A percentile compares a stretch with the other conserved stretches of the same genome.
These are phyloP conservation scores for Odontophorus gujanensis DNA, from an alignment of 2,113 vertebrate genomes.

Conservation along the genomic window DNA sequence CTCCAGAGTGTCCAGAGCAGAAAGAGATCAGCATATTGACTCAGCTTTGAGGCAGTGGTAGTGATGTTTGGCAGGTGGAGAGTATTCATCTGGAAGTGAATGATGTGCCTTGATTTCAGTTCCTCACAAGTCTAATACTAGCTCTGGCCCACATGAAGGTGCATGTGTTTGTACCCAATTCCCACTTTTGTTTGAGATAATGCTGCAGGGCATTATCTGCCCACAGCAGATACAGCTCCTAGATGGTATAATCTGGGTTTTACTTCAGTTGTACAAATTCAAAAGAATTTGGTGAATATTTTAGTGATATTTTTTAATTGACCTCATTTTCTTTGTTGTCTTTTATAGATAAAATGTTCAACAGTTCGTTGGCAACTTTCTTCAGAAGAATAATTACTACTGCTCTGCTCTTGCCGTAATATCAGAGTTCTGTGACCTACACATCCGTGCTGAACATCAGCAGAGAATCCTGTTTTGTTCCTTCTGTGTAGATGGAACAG, in stretches of 20 bases:
- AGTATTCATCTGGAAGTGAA: neutral
- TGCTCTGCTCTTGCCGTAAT: constrained; percentile 56
- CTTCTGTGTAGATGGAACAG: constrained; percentile 61
- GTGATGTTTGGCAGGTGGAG: neutral
- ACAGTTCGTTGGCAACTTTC: constrained; percentile 38
- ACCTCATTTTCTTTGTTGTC: constrained; percentile 48
- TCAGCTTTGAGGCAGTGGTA: accelerated
- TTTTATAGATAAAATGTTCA: constrained; percentile 72
- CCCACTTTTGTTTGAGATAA: neutral
- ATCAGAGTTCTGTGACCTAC: constrained; percentile 39
- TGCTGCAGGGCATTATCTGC: neutral
- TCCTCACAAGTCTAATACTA: accelerated
- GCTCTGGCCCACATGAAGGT: neutral
- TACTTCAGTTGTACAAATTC: neutral
- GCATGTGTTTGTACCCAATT: neutral
- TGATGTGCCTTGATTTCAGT: neutral
- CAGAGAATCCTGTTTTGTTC: constrained; percentile 27
- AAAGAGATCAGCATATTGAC: neutral
- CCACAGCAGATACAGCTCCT: neutral
- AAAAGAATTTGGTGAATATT: neutral
- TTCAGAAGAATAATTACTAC: constrained; percentile 62
- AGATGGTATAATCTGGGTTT: neutral
- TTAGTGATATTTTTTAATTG: neutral
- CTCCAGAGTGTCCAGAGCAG: neutral
- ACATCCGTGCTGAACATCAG: constrained; percentile 53